Base-by-base conservation (phyloP, 92 coral and sea anemone genomes). In the Parazoanthus swiftii region DNA sequence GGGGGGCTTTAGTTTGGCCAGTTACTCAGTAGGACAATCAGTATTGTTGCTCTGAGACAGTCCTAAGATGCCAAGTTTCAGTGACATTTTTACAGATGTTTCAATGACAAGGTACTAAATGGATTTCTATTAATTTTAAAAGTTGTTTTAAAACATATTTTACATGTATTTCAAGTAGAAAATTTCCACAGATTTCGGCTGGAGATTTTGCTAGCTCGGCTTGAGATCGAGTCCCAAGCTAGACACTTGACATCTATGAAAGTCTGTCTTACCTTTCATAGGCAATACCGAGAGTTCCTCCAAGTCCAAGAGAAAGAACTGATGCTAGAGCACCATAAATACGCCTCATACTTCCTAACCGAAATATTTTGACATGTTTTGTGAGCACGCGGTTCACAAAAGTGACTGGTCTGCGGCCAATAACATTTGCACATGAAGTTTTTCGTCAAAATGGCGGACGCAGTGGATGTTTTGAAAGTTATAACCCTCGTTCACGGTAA, bases 401-500 rank as follows among this genome's bases (percentile, higher is more conserved):
- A 76, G 42, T 63, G 38, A 42, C 54, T 37, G 80, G 80, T 76
- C 54, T 76, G 80, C 80, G 80, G 80, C 5, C n/a, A 76, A 76
- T 15, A 39, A 42, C 39, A 25, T 39, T 18, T 23, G 68, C 70
- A 65, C 73, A 81, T 35, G 81, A 81, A 44, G 25, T 38, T 42
- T 79, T 75, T 70, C 13, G 63, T 85, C 86, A 86, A 89, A 6
- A 81, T 86, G 89, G 92, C 92, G 86, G 91, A 85, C 76, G 85
- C 23, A 25, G 85, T 37, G 16, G 90, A 86, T 26, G 85, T 89
- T 26, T 82, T 94, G 48, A 89, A 88, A 79, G 80, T 94, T 37
- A 94, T n/a, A n/a, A n/a, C 92, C 46, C 77, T 94, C 8, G 86
- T 90, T 88, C 93, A 94, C 38, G 96, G 96, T 94, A 81, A 88